Conservation (phyloP, 2,797 vertebrate genomes). For the Syndactyla subalaris region DNA sequence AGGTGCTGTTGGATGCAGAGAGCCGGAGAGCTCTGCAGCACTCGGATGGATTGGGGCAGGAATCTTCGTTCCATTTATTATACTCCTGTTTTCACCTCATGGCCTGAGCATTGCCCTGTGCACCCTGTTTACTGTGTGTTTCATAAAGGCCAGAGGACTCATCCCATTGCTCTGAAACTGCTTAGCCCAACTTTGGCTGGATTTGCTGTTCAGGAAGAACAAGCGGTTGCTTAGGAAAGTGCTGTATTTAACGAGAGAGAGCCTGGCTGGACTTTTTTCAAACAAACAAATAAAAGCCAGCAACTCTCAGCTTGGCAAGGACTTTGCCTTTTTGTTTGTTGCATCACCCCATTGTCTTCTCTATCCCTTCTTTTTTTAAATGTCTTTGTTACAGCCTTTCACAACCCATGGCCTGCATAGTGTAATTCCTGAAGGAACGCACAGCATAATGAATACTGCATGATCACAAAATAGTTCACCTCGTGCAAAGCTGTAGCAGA, state of each 20-base stretch:
- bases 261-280: background rate
- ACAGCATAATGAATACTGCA: background rate
- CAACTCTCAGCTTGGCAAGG: background rate
- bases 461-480: background rate
- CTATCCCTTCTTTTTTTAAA: background rate
- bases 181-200: slow-evolving; percentile 14
- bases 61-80: background rate
- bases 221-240: background rate
- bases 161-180: slow-evolving; percentile 16
- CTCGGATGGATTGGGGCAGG: background rate
- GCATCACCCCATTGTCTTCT: background rate
- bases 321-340: background rate
- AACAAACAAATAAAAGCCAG: slow-evolving; percentile 29
- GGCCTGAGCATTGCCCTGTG: background rate
- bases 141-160: slow-evolving; percentile 48
- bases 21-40: background rate
- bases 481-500: background rate
- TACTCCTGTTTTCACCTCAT: background rate
- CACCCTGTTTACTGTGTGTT: slow-evolving; percentile 20
- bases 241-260: background rate
- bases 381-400: background rate
- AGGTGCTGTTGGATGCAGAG: background rate
- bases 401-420: background rate
- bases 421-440: slow-evolving; percentile 18
- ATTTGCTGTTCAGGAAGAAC: slow-evolving; percentile 15